Evolutionary conservation across 35 echinoderm and acorn worm genomes (phyloP), one percentile per base, ranked within the genome.

Genomic region (Eucidaris tribuloides): DNA sequence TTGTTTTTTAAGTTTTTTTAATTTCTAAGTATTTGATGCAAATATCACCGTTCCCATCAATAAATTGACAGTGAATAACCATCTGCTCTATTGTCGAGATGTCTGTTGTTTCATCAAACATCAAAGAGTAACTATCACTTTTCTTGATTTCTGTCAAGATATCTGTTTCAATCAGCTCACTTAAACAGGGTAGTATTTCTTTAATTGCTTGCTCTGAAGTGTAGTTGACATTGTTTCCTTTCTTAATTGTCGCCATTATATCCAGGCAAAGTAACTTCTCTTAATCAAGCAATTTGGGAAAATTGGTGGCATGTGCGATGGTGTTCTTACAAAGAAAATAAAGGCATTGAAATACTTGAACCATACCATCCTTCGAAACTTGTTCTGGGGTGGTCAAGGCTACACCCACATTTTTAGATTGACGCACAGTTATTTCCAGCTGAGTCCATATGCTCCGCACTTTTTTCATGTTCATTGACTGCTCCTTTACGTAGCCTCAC

Each of bases 31-130:
- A 86, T 11, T 86, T 29, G 28, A 78, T 49, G 30, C 41, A 31
- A 43, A 86, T 46, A 46, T 86, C 56, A 3, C 83, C 83, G 33
- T 86, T 5, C 18, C 78, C 83, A 38, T 86, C 83, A 7, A 86
- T 32, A 54, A 79, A 86, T 54, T 70, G 65, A 78, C 25, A 30
- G 60, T 86, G 64, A 14, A 86, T 77, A 34, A 78, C 70, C 40
- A 86, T 77, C 78, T 86, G 83, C 38, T 86, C 83, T 28, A 77
- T 39, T 78, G 70, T 58, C 32, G 41, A 77, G 46, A 78, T 39
- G 58, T 86, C 70, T 19, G 83, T 77, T 1, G 83, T 86, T 58
- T 86, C 83, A 54, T 86, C 83, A 86, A 86, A 78, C 70, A 84
- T 86, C 2, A 86, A 55, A n/a, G 83, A 40, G 46, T 56, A 86